phyloP scores from a whole-genome alignment of 2,888 invertebrate species.

The Lasioglossum calceatum region DNA sequence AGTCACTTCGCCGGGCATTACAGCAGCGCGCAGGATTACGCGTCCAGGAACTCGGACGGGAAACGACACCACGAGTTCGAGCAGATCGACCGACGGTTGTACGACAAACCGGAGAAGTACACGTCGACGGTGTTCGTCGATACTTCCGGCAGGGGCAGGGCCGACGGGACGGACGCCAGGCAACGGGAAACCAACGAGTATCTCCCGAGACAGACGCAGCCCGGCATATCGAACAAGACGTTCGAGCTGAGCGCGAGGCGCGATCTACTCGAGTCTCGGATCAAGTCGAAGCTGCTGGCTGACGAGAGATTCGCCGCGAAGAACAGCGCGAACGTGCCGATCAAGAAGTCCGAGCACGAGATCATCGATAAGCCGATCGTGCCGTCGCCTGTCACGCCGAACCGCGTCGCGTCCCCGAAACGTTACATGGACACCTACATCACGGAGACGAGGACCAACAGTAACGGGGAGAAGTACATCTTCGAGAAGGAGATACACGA shows the following conservation, averaged over 20 bases:
- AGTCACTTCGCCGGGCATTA: slow-evolving; percentile 46
- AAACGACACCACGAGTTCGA: slow-evolving; percentile 81
- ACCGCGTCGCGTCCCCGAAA: slow-evolving; percentile 79
- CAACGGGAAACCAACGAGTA: slow-evolving; percentile 72
- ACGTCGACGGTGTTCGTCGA: slow-evolving; percentile 84
- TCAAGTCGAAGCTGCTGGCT: slow-evolving; percentile 87
- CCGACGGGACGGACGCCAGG: slow-evolving; percentile 85
- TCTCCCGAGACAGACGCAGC: slow-evolving; percentile 57
- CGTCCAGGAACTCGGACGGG: slow-evolving; percentile 75
- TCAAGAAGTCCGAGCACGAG: slow-evolving; percentile 80
- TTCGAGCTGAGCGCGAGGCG: slow-evolving; percentile 90
- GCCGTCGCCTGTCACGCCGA: slow-evolving; percentile 81
- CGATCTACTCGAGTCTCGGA: slow-evolving; percentile 90
- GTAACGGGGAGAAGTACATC: slow-evolving; percentile 82
- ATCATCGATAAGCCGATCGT: slow-evolving; percentile 83
- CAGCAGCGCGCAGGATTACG: slow-evolving; percentile 71
- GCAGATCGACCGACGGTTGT: slow-evolving; percentile 73
- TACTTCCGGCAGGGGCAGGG: slow-evolving; percentile 86
- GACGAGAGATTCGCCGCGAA: slow-evolving; percentile 82
- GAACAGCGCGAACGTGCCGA: slow-evolving; percentile 70
- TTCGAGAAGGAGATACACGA: slow-evolving; percentile 83
- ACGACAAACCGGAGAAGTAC: slow-evolving; percentile 79
- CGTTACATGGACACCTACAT: slow-evolving; percentile 82
- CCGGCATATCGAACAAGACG: slow-evolving; percentile 79
- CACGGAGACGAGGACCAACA: slow-evolving; percentile 80